Evolutionary conservation across 2,888 invertebrate species (phyloP), one percentile per base, ranked within the genome.

Genomic region (Dromius quadrimaculatus): DNA sequence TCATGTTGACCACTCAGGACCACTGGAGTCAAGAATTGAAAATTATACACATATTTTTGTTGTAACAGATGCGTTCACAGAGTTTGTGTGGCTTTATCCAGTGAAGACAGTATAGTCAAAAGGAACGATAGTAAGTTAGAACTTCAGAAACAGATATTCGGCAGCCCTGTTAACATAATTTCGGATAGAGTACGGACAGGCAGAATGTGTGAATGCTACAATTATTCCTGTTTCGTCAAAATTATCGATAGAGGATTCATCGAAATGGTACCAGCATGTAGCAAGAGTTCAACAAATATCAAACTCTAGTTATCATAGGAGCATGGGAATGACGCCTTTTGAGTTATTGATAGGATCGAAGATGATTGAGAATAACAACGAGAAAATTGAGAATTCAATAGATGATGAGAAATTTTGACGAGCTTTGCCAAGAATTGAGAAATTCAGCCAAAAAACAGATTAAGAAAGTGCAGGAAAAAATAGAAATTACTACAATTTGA

Each of bases 81-180:
- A n/a, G n/a, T n/a, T n/a, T n/a, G n/a, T n/a, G n/a, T n/a, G n/a
- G n/a, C n/a, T n/a, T n/a, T n/a, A n/a, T n/a, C n/a, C n/a, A 32
- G 8, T 32, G 62, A 72, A 2, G 73, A 71, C 2, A 54, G 20
- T 1, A 65, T 71, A 15, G 8, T 64, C 72, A 1, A 8, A 5
- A 17, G 71, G 68, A 54, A 63, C 54, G 11, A 11, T 22, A 57
- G n/a, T 54, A 70, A 38, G 54, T 62, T 4, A 41, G 34, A 34
- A 61, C 20, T 20, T 38, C 17, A 47, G 15, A 47, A 17, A 15
- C 47, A 19, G 19, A n/a, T 19, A 15, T 47, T 47, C n/a, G 47
- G 47, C 6, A 73, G 15, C 17, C 47, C 47, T 6, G 11, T 11
- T 11, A 6, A 13, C n/a, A 11, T 38, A 6, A 38, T 38, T 11